These are phyloP conservation scores for Lasioglossum pauxillum DNA, from an alignment of 2,888 invertebrate species.

Conservation along the genomic window DNA sequence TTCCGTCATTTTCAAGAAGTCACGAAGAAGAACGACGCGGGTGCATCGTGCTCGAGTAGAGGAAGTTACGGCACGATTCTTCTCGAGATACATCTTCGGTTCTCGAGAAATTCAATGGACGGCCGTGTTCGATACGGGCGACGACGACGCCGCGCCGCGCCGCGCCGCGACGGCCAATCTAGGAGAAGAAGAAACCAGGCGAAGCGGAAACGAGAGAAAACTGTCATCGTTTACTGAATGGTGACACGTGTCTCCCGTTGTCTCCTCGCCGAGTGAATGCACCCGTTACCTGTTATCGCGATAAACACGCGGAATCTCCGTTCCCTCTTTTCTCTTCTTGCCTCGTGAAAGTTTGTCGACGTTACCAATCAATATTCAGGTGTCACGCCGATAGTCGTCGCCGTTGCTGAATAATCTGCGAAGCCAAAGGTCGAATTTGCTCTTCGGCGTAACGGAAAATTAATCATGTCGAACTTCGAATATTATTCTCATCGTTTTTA, in stretches of 20 bases:
- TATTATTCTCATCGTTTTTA: background rate
- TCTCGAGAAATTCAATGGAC: conserved; percentile 67
- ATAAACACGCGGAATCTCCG: conserved; percentile 42
- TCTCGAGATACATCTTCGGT: conserved; percentile 58
- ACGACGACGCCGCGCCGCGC: background rate
- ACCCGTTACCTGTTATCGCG: conserved; percentile 56
- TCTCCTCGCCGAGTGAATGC: conserved; percentile 31
- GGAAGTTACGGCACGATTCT: conserved; percentile 76
- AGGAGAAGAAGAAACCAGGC: conserved; percentile 20
- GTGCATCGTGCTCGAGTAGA: conserved; percentile 66
- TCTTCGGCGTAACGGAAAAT: background rate
- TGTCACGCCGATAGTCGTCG: background rate
- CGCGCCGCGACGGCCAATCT: conserved; percentile 9
- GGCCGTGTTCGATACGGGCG: conserved; percentile 39
- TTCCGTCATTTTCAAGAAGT: conserved; percentile 72
- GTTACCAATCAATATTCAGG: conserved; percentile 8
- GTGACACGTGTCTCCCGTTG: conserved; percentile 38
- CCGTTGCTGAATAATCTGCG: background rate
- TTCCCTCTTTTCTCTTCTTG: background rate
- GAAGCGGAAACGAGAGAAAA: conserved; percentile 46
- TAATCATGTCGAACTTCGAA: background rate
- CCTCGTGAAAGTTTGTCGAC: background rate
- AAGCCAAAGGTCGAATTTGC: background rate
- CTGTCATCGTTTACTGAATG: conserved; percentile 47
- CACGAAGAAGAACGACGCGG: conserved; percentile 63